Evolutionary conservation across 1,140 invertebrate species (phyloP), one percentile per base, ranked within the genome.

Genomic region (Cotesia chilonis): DNA sequence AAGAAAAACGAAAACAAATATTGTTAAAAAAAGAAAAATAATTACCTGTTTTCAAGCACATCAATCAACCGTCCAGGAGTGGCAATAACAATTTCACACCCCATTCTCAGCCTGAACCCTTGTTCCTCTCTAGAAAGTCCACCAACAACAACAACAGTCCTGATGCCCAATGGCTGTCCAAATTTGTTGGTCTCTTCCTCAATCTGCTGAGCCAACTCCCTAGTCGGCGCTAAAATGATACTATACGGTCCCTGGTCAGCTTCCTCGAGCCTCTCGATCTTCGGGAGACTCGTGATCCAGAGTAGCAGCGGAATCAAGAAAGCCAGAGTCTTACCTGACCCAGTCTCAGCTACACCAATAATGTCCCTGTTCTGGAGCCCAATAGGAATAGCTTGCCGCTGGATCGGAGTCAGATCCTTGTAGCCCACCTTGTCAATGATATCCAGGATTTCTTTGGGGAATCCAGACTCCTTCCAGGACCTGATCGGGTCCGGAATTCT

Each of bases 21-120:
- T 14, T 14, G 14, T 14, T 17, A 17, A 28, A 28, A 28, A 28
- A 28, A 28, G 0, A 28, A 28, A 28, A 14, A 14, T 14, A 14
- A 28, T 28, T 55, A 55, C 54, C 97, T 91, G 87, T 99, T 99
- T 88, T 99, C 98, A 61, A 99, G 87, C 0, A 99, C 98, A 89
- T 99, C 98, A 77, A 99, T 98, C 6, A 99, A 90, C 92, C 98
- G 95, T 89, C 98, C 98, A 61, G 98, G 98, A 0, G 98, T 99
- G 35, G 98, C 98, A 83, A 99, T 99, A n/a, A 99, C 98, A 83
- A 99, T 99, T 91, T 99, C 98, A 87, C 98, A 99, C 59, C 98
- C 98, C 87, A 98, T 91, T 79, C 98, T 88, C 14, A 99, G 87
- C 78, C 96, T 92, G 82, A 99, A 98, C 72, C 98, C 98, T 90